These are phyloP conservation scores for Pampus argenteus DNA, from an alignment of 2,797 vertebrate species.

Conservation along the genomic window DNA sequence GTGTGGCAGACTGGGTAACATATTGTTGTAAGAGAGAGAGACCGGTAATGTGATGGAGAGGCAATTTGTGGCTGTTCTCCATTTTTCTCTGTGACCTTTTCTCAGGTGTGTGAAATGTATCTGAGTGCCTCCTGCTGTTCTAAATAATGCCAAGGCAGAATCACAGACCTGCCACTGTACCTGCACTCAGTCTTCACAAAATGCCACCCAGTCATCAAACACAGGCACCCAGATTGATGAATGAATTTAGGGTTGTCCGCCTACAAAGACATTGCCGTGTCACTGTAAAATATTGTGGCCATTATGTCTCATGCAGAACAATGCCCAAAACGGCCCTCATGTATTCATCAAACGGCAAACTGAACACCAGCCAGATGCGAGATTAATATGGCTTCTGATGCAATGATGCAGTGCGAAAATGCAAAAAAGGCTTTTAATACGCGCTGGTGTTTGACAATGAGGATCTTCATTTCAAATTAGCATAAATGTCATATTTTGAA, in stretches of 20 bases:
- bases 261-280: constrained; percentile 75
- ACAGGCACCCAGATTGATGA: constrained; percentile 75
- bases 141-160: constrained; percentile 80
- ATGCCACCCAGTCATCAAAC: constrained; percentile 79
- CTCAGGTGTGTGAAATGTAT: constrained; percentile 81
- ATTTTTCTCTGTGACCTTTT: constrained; percentile 86
- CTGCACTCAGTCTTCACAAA: constrained; percentile 72
- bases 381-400: constrained; percentile 39
- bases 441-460: constrained; percentile 48
- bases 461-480: constrained; percentile 58
- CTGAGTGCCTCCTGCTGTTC: constrained; percentile 72
- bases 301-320: constrained; percentile 75
- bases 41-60: constrained; percentile 78
- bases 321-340: constrained; percentile 61
- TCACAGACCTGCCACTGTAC: constrained; percentile 74
- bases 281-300: constrained; percentile 76
- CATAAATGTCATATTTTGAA: constrained; percentile 51
- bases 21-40: constrained; percentile 69
- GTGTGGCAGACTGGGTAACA: constrained; percentile 60
- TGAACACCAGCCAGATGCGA: constrained; percentile 53
- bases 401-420: constrained; percentile 42
- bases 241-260: constrained; percentile 71
- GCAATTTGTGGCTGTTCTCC: constrained; percentile 81
- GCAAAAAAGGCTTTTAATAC: constrained; percentile 44
- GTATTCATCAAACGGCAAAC: constrained; percentile 65